These are phyloP conservation scores for Furcula furcula DNA, from an alignment of 2,888 invertebrate species.

Conservation along the genomic window DNA sequence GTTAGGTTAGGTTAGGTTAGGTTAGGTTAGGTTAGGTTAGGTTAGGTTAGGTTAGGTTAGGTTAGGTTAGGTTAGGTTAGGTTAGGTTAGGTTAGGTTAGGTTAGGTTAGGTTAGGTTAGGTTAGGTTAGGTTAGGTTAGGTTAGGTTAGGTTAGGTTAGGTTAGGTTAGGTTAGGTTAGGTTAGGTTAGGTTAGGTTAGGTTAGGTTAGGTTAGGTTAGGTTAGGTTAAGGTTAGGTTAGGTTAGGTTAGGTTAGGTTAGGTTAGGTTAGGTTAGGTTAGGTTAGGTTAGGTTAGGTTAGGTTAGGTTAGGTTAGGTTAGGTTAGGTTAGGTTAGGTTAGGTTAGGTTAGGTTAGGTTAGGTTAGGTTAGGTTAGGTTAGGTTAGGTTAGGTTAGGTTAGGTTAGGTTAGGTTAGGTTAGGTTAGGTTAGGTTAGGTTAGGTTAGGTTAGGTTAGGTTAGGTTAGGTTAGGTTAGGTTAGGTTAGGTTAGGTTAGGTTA, in stretches of 20 bases:
- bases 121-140: conserved; percentile 17
- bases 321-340: conserved; percentile 9
- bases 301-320: conserved; percentile 6
- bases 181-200: conserved; percentile 11
- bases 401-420: conserved; percentile 12
- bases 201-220: conserved; percentile 8
- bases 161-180: conserved; percentile 13
- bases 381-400: conserved; percentile 12
- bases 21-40: conserved; percentile 19
- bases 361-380: conserved; percentile 7
- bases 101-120: conserved; percentile 18
- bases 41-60: conserved; percentile 18
- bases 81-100: conserved; percentile 13
- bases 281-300: conserved; percentile 9
- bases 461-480: conserved; percentile 11
- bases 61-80: conserved; percentile 17
- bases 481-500: conserved; percentile 8
- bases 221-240: conserved; percentile 11
- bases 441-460: conserved; percentile 10
- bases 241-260: conserved; percentile 10
- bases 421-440: conserved; percentile 14
- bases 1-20: conserved; percentile 18
- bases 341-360: conserved; percentile 15
- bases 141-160: conserved; percentile 16
- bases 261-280: conserved; percentile 10